A percentile compares a stretch with the other conserved stretches of the same genome.
phyloP scores from a whole-genome alignment of 2,888 invertebrate species.

The Creontiades dilutus region DNA sequence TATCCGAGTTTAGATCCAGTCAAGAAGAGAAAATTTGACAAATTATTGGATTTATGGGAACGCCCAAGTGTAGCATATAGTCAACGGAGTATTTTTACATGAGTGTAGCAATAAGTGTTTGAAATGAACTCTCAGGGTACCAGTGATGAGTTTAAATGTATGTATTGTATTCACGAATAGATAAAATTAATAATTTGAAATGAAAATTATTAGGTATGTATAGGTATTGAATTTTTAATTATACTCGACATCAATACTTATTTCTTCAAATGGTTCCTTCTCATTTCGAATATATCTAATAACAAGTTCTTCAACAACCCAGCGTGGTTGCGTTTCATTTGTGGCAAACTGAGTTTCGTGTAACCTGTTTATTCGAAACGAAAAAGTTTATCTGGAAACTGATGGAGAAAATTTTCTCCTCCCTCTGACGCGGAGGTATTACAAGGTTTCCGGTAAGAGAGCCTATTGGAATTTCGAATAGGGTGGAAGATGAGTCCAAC shows the following conservation, averaged over 20 bases:
- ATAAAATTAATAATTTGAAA: too few species aligned
- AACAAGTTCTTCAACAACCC: neutral
- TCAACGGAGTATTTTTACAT: too few species aligned
- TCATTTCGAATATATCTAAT: neutral
- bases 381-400: constrained; percentile 68
- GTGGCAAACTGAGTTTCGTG: constrained; percentile 38
- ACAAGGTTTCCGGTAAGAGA: constrained; percentile 50
- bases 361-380: constrained; percentile 61
- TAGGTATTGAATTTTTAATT: too few species aligned
- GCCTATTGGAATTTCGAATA: constrained; percentile 70
- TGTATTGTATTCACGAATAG: too few species aligned
- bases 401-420: constrained; percentile 51
- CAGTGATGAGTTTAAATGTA: too few species aligned
- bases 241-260: too few species aligned
- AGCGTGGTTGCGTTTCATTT: constrained; percentile 39
- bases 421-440: constrained; percentile 46
- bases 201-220: too few species aligned
- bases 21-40: neutral
- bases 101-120: too few species aligned
- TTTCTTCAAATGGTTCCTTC: neutral
- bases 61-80: neutral
- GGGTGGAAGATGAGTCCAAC: constrained; percentile 71
- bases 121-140: too few species aligned
- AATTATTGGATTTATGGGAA: neutral
- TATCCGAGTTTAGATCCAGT: constrained; percentile 76